Evolutionary conservation across 2,888 invertebrate genomes (phyloP), one percentile per base, ranked within the genome.

Genomic region (Cephus spinipes): DNA sequence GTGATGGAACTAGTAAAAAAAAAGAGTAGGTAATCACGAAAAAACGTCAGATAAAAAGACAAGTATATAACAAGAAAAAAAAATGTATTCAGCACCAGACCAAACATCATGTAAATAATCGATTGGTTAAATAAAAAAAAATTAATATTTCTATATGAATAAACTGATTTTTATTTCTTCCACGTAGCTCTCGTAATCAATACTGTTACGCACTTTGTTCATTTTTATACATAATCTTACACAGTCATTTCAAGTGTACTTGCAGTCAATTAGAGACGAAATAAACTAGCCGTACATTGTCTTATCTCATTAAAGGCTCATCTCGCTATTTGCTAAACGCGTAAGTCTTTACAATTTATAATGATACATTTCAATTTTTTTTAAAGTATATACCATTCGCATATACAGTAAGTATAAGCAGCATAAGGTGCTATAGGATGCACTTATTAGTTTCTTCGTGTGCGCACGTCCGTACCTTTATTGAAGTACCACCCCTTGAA

Each of bases 1-100:
- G 98, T 98, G 92, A 81, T 32, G 11, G 4, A 15, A 30, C 40
- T 15, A 34, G 34, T n/a, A 11, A 68, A 68, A n/a, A 73, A 68
- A 74, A 9, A 55, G 23, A 55, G 9, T 23, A 23, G 9, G 9
- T 55, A 1, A 55, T 30, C 23, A 30, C 30, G 71, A 33, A 71
- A 30, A 32, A 9, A 30, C 12, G 23, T 11, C 71, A 33, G 3
- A 33, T 71, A 71, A 71, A 69, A 11, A 11, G 30, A 71, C 15
- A 11, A 30, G 31, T 69, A 74, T 55, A 55, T 9, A 23, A 33
- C 23, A 69, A 11, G 35, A 74, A 32, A 35, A 30, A 69, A 68
- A 32, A 76, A 30, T 75, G 2, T 23, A 55, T 55, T 55, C 23
- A 55, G 23, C 55, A 23, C 23, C 23, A 55, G 6, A 9, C 55